phyloP scores from a whole-genome alignment of 2,797 vertebrate species.

The Mormyrus hasselquistii region DNA sequence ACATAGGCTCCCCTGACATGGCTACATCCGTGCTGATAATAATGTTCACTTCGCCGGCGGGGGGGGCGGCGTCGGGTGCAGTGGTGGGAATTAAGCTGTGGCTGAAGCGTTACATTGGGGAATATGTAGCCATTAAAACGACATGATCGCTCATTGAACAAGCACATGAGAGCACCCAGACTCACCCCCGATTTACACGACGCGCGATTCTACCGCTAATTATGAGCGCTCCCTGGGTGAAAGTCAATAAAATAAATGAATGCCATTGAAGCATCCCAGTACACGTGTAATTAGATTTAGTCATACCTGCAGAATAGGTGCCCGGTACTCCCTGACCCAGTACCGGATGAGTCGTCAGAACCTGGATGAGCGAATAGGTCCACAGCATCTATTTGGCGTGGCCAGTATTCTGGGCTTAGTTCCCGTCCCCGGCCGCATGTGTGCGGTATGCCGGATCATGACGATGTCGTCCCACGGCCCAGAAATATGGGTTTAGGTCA shows the following conservation, averaged over 20 bases:
- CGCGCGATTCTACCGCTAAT: background rate
- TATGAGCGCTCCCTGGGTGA: background rate
- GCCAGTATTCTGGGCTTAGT: background rate
- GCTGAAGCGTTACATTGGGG: background rate
- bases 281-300: background rate
- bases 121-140: background rate
- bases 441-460: background rate
- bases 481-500: background rate
- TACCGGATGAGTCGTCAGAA: background rate
- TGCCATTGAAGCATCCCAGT: background rate
- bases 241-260: background rate
- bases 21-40: background rate
- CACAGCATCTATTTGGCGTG: background rate
- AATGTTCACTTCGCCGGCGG: background rate
- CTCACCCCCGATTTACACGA: background rate
- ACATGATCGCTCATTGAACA: background rate
- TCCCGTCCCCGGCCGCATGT: background rate
- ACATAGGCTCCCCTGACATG: background rate
- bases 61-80: background rate
- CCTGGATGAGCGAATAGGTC: background rate
- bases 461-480: background rate
- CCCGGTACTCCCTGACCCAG: background rate
- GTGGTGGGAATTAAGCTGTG: background rate
- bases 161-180: background rate
- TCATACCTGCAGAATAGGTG: background rate